phyloP scores from a whole-genome alignment of 2,113 vertebrate species.

The Amazona vittata region DNA sequence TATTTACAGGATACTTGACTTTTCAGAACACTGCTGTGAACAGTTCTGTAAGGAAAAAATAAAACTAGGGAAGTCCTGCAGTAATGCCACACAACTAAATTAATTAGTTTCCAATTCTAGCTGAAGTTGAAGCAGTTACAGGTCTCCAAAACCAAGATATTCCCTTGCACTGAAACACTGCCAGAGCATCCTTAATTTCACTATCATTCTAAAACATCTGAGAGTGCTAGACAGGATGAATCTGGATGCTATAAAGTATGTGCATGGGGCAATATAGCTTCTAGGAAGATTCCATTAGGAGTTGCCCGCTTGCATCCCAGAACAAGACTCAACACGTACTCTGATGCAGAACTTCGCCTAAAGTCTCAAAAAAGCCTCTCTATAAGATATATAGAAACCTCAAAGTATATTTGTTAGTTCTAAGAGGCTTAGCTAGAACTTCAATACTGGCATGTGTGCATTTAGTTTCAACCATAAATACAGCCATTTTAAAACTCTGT shows the following conservation, averaged over 20 bases:
- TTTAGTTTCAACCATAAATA: not conserved
- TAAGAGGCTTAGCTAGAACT: not conserved
- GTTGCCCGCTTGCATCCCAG: not conserved
- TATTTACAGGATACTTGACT: not conserved
- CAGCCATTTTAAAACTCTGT: not conserved
- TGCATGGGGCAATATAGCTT: not conserved
- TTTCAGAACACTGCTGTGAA: not conserved
- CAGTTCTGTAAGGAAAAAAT: not conserved
- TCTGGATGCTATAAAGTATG: not conserved
- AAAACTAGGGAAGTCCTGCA: not conserved
- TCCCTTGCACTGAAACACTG: not conserved
- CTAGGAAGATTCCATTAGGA: not conserved
- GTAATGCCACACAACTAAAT: not conserved
- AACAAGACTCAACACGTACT: not conserved
- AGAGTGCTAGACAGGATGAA: not conserved
- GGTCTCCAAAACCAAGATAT: not conserved
- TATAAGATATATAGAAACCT: not conserved
- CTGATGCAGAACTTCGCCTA: not conserved
- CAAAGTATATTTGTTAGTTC: not conserved
- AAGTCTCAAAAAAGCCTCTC: not conserved
- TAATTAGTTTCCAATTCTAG: not conserved
- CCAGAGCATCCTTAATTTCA: not conserved
- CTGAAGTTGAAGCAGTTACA: not conserved
- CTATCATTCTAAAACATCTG: not conserved
- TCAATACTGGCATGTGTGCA: not conserved